These are phyloP conservation scores for Spicauda simplicius DNA, from an alignment of 2,888 invertebrate species.

Conservation along the genomic window DNA sequence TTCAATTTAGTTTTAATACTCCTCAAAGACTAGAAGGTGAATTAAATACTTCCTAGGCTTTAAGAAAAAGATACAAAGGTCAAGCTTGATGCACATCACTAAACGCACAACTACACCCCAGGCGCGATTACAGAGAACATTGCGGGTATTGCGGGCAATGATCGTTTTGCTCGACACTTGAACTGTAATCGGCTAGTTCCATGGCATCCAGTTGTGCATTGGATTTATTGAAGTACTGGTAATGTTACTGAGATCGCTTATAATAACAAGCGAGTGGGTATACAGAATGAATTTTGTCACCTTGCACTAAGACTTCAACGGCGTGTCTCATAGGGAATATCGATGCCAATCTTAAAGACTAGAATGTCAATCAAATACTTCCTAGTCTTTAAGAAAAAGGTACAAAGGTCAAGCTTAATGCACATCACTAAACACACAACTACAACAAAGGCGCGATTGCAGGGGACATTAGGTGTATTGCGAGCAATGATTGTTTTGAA, in stretches of 20 bases:
- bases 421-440: not conserved
- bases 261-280: no score
- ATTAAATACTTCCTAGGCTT: not conserved
- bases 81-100: not conserved
- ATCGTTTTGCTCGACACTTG: constrained; percentile 10
- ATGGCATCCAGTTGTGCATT: constrained; percentile 4
- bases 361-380: no score
- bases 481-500: constrained; percentile 24
- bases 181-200: not conserved
- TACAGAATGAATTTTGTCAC: no score
- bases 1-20: no score
- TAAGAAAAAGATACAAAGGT: not conserved
- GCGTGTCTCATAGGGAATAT: no score
- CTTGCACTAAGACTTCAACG: no score
- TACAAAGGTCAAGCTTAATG: not conserved
- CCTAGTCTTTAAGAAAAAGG: not conserved
- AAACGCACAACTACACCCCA: constrained; percentile 11
- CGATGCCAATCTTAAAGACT: no score
- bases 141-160: constrained; percentile 20
- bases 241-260: not conserved
- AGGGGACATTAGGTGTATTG: constrained; percentile 17
- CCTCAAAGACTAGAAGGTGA: no score
- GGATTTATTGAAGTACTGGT: not conserved
- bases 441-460: constrained; percentile 20
- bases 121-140: constrained; percentile 20